Conservation (phyloP, 2,797 vertebrate genomes). For the Ctenosaura bakeri region DNA sequence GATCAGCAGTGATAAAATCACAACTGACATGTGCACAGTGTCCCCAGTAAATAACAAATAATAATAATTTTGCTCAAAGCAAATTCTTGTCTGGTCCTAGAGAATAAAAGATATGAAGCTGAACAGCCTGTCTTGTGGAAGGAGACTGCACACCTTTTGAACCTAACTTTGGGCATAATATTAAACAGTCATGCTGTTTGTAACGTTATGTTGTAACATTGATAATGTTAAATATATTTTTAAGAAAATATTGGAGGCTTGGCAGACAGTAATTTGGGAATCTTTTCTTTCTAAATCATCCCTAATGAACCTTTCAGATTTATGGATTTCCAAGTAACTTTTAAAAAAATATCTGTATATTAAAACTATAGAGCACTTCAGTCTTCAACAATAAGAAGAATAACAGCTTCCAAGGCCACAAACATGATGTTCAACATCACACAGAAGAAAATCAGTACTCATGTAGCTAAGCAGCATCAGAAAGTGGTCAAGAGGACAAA, state of each 20-base stretch:
- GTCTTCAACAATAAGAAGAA: background rate
- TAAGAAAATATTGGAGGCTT: background rate
- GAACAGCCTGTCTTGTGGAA: background rate
- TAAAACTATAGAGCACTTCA: background rate
- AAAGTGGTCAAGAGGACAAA: too few relatives aligned
- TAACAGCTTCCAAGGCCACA: background rate
- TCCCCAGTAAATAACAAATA: conserved; percentile 18
- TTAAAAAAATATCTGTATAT: background rate
- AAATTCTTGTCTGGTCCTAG: background rate
- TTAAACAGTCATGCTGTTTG: background rate
- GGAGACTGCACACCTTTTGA: background rate
- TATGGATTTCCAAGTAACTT: too few relatives aligned
- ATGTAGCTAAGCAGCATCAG: too few relatives aligned
- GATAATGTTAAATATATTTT: background rate
- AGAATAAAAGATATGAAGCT: background rate
- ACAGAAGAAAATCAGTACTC: too few relatives aligned
- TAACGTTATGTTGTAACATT: background rate
- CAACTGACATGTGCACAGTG: background rate
- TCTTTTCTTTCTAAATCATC: background rate
- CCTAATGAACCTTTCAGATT: background rate
- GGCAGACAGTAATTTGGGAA: background rate
- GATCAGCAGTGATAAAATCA: conserved; percentile 9
- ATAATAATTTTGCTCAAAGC: conserved; percentile 22
- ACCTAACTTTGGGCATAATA: conserved; percentile 6
- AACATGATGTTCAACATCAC: background rate